phyloP scores from a whole-genome alignment of 2,113 vertebrate species.

The Noctilio leporinus region DNA sequence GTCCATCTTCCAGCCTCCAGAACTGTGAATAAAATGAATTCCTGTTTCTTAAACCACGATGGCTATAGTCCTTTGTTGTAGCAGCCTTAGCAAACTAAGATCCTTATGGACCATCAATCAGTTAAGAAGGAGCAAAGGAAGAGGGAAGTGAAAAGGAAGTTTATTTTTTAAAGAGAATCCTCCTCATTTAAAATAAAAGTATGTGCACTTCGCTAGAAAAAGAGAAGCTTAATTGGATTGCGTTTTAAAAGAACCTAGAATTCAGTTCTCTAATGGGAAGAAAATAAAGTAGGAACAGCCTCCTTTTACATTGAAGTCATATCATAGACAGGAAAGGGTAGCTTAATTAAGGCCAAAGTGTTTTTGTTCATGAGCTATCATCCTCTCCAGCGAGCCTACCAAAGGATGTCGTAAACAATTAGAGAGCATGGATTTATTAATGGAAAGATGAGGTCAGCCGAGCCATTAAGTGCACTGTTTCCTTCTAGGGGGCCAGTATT shows the following conservation, averaged over 20 bases:
- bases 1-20: background rate
- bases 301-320: background rate
- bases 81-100: background rate
- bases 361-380: conserved; percentile 50
- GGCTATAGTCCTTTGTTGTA: background rate
- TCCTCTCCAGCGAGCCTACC: conserved; percentile 34
- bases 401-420: background rate
- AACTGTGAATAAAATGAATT: background rate
- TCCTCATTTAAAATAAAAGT: background rate
- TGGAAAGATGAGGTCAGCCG: conserved; percentile 66
- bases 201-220: background rate
- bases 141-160: background rate
- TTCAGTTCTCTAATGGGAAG: background rate
- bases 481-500: conserved; percentile 72
- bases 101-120: background rate
- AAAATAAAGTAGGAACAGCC: background rate
- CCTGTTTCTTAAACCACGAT: background rate
- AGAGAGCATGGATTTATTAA: conserved; percentile 63
- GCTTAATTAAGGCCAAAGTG: conserved; percentile 52
- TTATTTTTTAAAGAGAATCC: background rate
- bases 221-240: background rate
- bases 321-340: conserved; percentile 44
- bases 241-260: background rate
- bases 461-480: conserved; percentile 75
- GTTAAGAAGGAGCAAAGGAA: background rate